These are phyloP conservation scores for Agelas oroides DNA, from an alignment of 37 sponge, comb jelly and placozoan genomes.

Conservation along the genomic window DNA sequence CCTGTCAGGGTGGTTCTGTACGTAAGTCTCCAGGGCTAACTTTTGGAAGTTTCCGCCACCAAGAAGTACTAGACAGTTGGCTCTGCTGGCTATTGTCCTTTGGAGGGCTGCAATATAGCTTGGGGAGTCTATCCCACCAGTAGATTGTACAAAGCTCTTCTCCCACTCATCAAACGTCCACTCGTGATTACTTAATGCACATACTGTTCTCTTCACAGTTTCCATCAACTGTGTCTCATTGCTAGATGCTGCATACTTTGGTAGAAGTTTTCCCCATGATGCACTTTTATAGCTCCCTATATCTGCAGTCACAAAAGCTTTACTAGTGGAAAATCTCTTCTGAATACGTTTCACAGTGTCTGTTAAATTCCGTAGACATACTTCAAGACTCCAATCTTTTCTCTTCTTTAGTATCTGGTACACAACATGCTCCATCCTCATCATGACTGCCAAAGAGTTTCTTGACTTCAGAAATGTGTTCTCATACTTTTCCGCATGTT, in stretches of 20 bases:
- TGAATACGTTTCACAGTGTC: not conserved
- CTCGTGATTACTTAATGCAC: not conserved
- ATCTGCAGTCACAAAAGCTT: conserved; percentile 8
- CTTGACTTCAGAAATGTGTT: not conserved
- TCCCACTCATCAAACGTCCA: conserved; percentile 12
- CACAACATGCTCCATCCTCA: conserved; percentile 16
- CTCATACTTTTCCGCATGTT: not conserved
- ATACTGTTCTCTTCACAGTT: not conserved
- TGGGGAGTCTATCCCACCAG: not conserved
- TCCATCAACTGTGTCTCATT: not conserved
- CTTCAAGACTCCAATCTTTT: not conserved
- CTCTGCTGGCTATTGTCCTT: conserved; percentile 22
- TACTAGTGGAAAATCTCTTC: not conserved
- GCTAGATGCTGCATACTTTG: not conserved
- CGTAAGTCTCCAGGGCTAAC: not conserved
- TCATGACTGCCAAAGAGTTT: conserved; percentile 13
- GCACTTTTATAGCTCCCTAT: conserved; percentile 11
- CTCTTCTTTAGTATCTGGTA: too few relatives aligned
- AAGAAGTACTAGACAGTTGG: conserved; percentile 22
- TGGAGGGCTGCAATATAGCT: conserved; percentile 37
- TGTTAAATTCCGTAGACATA: not conserved
- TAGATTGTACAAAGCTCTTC: not conserved
- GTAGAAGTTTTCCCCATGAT: not conserved
- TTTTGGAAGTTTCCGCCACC: conserved; percentile 23
- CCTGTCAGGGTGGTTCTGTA: not conserved